Evolutionary conservation across 2,797 vertebrate species (phyloP).

Genomic region (Tenualosa ilisha): DNA sequence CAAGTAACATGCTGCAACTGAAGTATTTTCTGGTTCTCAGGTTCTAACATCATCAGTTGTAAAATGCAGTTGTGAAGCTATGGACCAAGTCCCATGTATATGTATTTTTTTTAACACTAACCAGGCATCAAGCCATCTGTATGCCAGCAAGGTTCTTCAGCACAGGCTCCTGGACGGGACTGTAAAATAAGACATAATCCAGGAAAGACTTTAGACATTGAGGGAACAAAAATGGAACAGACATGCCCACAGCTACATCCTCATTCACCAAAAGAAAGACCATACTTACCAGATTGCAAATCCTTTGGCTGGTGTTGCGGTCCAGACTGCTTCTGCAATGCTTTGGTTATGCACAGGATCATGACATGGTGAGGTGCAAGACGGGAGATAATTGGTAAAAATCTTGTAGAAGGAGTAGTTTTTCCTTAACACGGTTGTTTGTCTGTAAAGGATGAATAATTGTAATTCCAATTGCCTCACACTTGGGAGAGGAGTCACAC

Average conservation of each 20-base stretch:
- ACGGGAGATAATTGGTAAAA: constrained; percentile 42
- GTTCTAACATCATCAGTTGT: neutral
- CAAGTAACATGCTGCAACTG: neutral
- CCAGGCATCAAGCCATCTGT: constrained; percentile 91
- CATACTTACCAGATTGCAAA: constrained; percentile 82
- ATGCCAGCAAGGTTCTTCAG: constrained; percentile 79
- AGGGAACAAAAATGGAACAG: neutral
- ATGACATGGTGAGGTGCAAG: constrained; percentile 74
- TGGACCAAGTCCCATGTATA: neutral
- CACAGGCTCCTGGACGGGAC: constrained; percentile 84
- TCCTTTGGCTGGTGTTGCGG: constrained; percentile 79
- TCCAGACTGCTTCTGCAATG: constrained; percentile 85
- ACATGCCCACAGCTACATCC: neutral
- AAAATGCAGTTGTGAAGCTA: neutral
- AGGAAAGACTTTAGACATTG: neutral
- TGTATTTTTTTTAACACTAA: constrained; percentile 62
- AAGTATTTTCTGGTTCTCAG: neutral
- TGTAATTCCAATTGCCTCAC: constrained; percentile 57
- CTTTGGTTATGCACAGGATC: constrained; percentile 81
- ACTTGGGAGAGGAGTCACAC: constrained; percentile 45
- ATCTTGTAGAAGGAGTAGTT: constrained; percentile 57
- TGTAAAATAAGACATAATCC: constrained; percentile 55
- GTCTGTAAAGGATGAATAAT: constrained; percentile 44
- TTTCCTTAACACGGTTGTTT: constrained; percentile 54
- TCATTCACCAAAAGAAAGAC: neutral